Base-by-base conservation (phyloP, 2,888 invertebrate genomes). In the Hymenopus coronatus region DNA sequence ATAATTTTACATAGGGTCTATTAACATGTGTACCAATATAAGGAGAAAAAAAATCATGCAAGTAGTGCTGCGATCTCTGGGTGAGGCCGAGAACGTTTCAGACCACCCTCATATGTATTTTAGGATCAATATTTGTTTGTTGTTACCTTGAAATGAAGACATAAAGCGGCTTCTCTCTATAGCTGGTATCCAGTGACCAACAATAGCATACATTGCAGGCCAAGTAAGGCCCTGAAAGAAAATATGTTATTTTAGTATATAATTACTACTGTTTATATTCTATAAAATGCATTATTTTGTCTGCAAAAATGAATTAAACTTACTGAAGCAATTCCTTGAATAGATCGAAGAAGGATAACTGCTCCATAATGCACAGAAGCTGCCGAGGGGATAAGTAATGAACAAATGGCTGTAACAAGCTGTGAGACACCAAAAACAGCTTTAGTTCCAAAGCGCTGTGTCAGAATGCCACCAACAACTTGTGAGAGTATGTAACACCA, bases 121-220 rank as follows among this genome's bases (percentile, higher is more conserved):
- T 12, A 40, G 40, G 12, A 40, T 0, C 12, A 40, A 40, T 12
- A 30, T 8, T 27, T 40, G 12, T 83, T 40, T 20, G 28, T 30
- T 30, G 92, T 89, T 93, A 95, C 95, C 95, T 95, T 96, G 95
- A 93, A 96, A 96, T 92, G 96, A 96, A 85, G 96, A 96, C 96
- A 96, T 96, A 92, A 96, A 96, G 89, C 96, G 94, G 88, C 96
- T 96, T 88, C 96, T 94, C 92, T 96, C 96, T 12, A 94, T 94
- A n/a, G 96, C 94, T 14, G 96, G 96, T 90, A 96, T 96, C 96
- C 96, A 96, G 91, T 95, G 95, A 6, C 96, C 96, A 46, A 96
- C 96, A 89, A 96, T 94, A 0, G 96, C 96, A 92, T 96, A 96
- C 96, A 96, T 96, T 1, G 96, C 96, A 25, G 96, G 96, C 96